phyloP scores from a whole-genome alignment of 2,888 invertebrate species.

The Archaeoteleia sp. region DNA sequence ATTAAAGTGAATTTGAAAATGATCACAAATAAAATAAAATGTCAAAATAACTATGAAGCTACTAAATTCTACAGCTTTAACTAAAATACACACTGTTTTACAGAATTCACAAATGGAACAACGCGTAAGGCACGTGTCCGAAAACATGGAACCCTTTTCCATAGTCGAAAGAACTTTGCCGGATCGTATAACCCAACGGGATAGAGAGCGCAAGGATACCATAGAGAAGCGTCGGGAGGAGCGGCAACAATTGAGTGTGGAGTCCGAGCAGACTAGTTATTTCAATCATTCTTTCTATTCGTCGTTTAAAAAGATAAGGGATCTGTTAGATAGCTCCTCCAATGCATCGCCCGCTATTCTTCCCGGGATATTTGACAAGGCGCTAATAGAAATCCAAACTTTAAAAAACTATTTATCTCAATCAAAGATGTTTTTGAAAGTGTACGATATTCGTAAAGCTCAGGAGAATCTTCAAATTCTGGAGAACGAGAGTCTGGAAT shows the following conservation, averaged over 20 bases:
- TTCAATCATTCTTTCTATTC: slow-evolving; percentile 83
- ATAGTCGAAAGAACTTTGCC: slow-evolving; percentile 72
- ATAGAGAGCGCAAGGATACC: slow-evolving; percentile 81
- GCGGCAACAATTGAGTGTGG: slow-evolving; percentile 79
- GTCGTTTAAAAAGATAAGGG: slow-evolving; percentile 81
- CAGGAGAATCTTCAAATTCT: slow-evolving; percentile 84
- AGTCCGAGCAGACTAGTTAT: slow-evolving; percentile 82
- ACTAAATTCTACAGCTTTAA: no score
- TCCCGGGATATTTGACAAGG: slow-evolving; percentile 80
- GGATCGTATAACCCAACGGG: slow-evolving; percentile 76
- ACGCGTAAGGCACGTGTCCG: slow-evolving; percentile 26
- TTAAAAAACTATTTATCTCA: slow-evolving; percentile 87
- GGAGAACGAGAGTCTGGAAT: slow-evolving; percentile 81
- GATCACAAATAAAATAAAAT: no score
- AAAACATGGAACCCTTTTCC: slow-evolving; percentile 32
- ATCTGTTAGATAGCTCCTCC: slow-evolving; percentile 75
- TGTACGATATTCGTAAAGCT: slow-evolving; percentile 87
- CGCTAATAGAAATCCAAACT: slow-evolving; percentile 84
- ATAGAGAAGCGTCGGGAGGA: slow-evolving; percentile 81
- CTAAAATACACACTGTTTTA: slow-evolving; percentile 61
- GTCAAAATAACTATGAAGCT: no score
- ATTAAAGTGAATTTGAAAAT: no score
- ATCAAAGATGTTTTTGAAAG: slow-evolving; percentile 86
- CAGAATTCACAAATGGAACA: slow-evolving; percentile 35
- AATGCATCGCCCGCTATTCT: slow-evolving; percentile 77